These are phyloP conservation scores for Drosophila busckii DNA, from an alignment of 1,140 invertebrate species.

Conservation along the genomic window DNA sequence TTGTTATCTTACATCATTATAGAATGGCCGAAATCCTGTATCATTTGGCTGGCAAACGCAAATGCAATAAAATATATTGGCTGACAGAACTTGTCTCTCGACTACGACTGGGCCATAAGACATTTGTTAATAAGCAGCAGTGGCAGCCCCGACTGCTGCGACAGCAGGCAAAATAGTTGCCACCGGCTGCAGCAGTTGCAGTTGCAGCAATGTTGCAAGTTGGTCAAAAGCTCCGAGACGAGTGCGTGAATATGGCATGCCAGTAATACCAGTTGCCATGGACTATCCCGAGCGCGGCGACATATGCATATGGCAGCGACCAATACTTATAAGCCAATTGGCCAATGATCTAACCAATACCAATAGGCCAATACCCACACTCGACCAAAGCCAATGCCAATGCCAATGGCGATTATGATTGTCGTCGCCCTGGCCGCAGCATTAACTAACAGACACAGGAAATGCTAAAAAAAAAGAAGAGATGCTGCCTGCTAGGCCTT, in stretches of 20 bases:
- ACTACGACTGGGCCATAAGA: no score
- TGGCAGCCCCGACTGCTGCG: slow-evolving; percentile 6
- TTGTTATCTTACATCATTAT: no score
- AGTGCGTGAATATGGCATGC: slow-evolving; percentile 22
- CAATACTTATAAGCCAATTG: no score
- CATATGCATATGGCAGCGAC: slow-evolving; percentile 6
- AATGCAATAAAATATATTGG: slow-evolving; percentile 21
- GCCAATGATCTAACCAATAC: no score
- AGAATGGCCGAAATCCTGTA: no score
- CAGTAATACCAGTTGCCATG: slow-evolving; percentile 29
- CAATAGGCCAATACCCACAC: slow-evolving; percentile 18
- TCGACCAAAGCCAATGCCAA: slow-evolving; percentile 47
- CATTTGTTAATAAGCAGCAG: background rate
- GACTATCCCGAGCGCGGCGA: background rate
- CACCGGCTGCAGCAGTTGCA: background rate
- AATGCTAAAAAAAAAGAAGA: no score
- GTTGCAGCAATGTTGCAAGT: slow-evolving; percentile 5
- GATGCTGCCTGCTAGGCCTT: slow-evolving; percentile 15
- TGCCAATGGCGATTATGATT: slow-evolving; percentile 68
- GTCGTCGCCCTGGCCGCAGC: slow-evolving; percentile 50
- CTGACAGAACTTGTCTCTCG: slow-evolving; percentile 37
- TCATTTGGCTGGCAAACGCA: slow-evolving; percentile 12
- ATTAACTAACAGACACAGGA: slow-evolving; percentile 47
- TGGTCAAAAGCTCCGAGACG: slow-evolving; percentile 1
- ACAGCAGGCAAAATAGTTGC: slow-evolving; percentile 1